A percentile compares a stretch with the other conserved stretches of the same genome.
These are phyloP conservation scores for Hyposoter didymator DNA, from an alignment of 2,888 invertebrate genomes.

Conservation along the genomic window DNA sequence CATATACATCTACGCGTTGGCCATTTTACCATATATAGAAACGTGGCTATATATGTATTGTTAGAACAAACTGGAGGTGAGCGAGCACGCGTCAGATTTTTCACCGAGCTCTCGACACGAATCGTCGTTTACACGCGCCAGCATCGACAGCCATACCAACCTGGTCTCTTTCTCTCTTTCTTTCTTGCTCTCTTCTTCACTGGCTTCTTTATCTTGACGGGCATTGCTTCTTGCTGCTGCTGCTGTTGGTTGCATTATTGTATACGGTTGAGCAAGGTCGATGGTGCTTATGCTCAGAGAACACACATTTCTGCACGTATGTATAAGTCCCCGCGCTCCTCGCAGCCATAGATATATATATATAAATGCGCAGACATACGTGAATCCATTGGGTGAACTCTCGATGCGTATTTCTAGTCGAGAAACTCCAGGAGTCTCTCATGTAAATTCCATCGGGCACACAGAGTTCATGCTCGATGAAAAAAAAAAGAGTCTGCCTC, in stretches of 20 bases:
- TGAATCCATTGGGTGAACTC: not conserved
- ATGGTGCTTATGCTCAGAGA: conserved; percentile 44
- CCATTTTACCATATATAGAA: not conserved
- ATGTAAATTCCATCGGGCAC: conserved; percentile 73
- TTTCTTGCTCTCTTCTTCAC: not conserved
- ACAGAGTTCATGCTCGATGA: not conserved
- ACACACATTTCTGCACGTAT: conserved; percentile 63
- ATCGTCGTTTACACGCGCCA: conserved; percentile 75
- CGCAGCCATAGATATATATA: too few species aligned
- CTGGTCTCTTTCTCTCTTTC: conserved; percentile 11
- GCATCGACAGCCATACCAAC: conserved; percentile 66
- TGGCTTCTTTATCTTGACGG: conserved; percentile 20
- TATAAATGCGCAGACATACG: not conserved
- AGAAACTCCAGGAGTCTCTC: conserved; percentile 69
- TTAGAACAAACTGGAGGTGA: conserved; percentile 54
- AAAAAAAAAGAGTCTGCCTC: not conserved
- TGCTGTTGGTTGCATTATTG: conserved; percentile 40
- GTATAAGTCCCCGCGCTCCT: conserved; percentile 52
- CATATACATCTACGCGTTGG: not conserved
- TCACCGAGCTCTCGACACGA: conserved; percentile 74
- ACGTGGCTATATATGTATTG: not conserved
- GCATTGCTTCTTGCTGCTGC: conserved; percentile 42
- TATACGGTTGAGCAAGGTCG: conserved; percentile 46
- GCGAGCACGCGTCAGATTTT: conserved; percentile 73
- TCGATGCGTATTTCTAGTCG: conserved; percentile 58